Base-by-base conservation (phyloP, 2,797 vertebrate genomes). In the Lateolabrax maculatus region DNA sequence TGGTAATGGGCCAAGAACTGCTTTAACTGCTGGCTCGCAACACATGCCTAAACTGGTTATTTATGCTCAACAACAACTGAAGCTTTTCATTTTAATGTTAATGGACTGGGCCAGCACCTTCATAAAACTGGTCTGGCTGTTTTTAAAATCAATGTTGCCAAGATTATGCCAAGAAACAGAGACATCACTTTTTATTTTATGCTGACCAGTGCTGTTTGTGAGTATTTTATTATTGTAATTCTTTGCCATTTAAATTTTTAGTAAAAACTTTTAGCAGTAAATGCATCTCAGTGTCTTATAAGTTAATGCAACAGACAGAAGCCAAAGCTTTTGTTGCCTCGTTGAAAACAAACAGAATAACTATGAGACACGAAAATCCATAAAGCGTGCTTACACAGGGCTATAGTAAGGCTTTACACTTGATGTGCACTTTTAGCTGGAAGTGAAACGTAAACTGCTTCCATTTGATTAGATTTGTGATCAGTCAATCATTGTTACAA, bases 291-390 rank as follows among this genome's bases (percentile, higher is more conserved):
- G 6, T 0, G 49, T 49, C 44, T 49, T 9, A 16, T 70, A 29
- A 56, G 64, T 85, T 58, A 66, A 72, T 44, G 5, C 48, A 62
- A 29, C 25, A 43, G 55, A 74, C 31, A 58, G 52, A 62, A 31
- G 65, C 25, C 52, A 29, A 10, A n/a, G 11, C 10, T 61, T 25
- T 55, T 27, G 48, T 53, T 58, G 79, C 62, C 56, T 79, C 39
- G 13, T 0, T 49, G 62, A 67, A 72, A 85, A 70, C 29, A n/a
- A 55, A 69, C 52, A 49, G 72, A 85, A 77, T 62, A 62, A 79
- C 39, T 34, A 0, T 6, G 44, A 66, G 9, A 11, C 44, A 39
- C 11, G 6, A 27, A 18, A 36, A 51, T 56, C 34, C 34, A 15
- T 60, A 6, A n/a, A 63, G 13, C 16, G 31, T 23, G 9, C 64